Base-by-base conservation (phyloP, 2,888 invertebrate species). In the Orchesellides sinensis region DNA sequence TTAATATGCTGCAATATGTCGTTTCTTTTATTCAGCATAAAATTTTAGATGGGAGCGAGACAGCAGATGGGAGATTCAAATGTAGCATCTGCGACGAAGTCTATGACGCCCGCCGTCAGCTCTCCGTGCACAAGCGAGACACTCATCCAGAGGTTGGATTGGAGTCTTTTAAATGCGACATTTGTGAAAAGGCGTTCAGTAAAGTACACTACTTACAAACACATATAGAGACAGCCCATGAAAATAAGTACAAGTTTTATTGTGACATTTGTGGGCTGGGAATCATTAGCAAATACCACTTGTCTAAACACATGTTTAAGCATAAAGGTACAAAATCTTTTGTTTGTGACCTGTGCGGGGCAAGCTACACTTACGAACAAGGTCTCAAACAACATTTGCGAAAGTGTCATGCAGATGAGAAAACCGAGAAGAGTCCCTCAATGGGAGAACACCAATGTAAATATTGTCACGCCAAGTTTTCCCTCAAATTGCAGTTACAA, bases 261-360 rank as follows among this genome's bases (percentile, higher is more conserved):
- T 73, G 73, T 23, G 73, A 73, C 5, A 29, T 63, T 14, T 73
- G 73, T 29, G 73, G 73, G 0, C 40, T n/a, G 32, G 63, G 63
- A 35, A 32, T 40, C 3, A 73, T 63, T 47, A 6, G 23, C 5
- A 0, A 14, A 14, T 12, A 2, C 23, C n/a, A 35, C 0, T 45
- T 63, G 8, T 29, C 29, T 8, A 47, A 19, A 0, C 73, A 73
- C 49, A 49, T 21, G 23, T 1, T 14, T 0, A 61, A 10, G 3
- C 73, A 73, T 17, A 6, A 5, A 12, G 4, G 12, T 14, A 35
- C 29, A 12, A 61, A 63, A 8, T 14, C 29, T 14, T 63, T 63
- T 21, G 63, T 73, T 12, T 73, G 73, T 32, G 63, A 73, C 0
- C 19, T 32, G 0, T 73, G 73, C n/a, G 73, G 47, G 6, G 5